These are phyloP conservation scores for Carassius auratus DNA, from an alignment of 2,113 vertebrate genomes.

Conservation along the genomic window DNA sequence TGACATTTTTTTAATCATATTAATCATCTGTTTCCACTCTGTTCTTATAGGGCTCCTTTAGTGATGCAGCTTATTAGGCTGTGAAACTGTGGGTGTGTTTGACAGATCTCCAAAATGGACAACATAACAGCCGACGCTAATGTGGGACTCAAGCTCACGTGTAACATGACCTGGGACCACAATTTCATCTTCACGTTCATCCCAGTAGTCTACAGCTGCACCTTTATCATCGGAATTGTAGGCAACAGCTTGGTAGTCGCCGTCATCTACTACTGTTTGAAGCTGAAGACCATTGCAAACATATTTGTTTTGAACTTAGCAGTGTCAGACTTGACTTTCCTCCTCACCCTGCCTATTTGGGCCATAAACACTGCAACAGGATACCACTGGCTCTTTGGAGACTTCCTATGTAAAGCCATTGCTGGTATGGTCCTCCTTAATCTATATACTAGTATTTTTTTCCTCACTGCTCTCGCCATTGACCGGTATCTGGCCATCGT, in stretches of 20 bases:
- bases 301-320: constrained; percentile 95
- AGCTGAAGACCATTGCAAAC: constrained; percentile 92
- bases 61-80: not conserved
- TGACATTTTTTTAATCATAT: not conserved
- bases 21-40: not conserved
- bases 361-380: constrained; percentile 85
- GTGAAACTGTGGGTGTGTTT: not conserved
- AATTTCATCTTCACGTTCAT: constrained; percentile 51
- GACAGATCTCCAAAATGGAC: constrained; percentile 37
- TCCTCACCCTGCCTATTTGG: constrained; percentile 94
- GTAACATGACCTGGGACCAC: constrained; percentile 50
- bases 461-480: constrained; percentile 91
- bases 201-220: constrained; percentile 54
- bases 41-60: not conserved
- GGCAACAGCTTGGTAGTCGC: constrained; percentile 94
- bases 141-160: constrained; percentile 19
- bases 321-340: constrained; percentile 89
- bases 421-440: constrained; percentile 87
- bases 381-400: constrained; percentile 92
- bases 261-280: constrained; percentile 94
- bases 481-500: constrained; percentile 95
- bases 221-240: constrained; percentile 72
- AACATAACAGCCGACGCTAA: constrained; percentile 24
- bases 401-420: constrained; percentile 86
- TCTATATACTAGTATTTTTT: constrained; percentile 92